phyloP scores from a whole-genome alignment of 2,888 invertebrate genomes.

The Chalcis sispes region DNA sequence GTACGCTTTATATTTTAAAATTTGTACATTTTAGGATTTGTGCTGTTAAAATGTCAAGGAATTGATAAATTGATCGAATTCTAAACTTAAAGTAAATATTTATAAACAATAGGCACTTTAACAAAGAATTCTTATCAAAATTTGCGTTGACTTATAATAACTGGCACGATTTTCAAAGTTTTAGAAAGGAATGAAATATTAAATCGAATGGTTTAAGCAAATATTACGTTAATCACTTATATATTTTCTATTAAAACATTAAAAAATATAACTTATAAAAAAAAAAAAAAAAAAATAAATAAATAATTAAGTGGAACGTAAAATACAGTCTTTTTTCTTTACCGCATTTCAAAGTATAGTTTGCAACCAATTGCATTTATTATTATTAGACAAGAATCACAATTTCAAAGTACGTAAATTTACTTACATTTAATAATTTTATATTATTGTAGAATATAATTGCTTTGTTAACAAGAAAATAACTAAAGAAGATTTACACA shows the following conservation, averaged over 20 bases:
- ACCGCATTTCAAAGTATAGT: no score
- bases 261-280: background rate
- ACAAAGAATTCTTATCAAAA: conserved; percentile 12
- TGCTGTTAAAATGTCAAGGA: conserved; percentile 18
- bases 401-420: no score
- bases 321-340: conserved; percentile 33
- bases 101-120: conserved; percentile 41
- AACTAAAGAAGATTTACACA: no score
- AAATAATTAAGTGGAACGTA: conserved; percentile 12
- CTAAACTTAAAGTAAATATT: conserved; percentile 36
- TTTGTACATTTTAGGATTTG: conserved; percentile 42
- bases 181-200: conserved; percentile 25
- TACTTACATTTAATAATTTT: conserved; percentile 7
- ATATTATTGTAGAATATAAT: no score
- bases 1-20: conserved; percentile 24
- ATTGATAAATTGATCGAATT: conserved; percentile 25
- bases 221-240: conserved; percentile 1
- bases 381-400: no score
- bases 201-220: conserved; percentile 10
- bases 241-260: conserved; percentile 1
- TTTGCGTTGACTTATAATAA: conserved; percentile 34
- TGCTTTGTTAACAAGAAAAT: background rate
- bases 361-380: no score
- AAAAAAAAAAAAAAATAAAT: background rate
- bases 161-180: conserved; percentile 30